Evolutionary conservation across 1,140 invertebrate genomes (phyloP).

Genomic region (Drosophila oshimai): DNA sequence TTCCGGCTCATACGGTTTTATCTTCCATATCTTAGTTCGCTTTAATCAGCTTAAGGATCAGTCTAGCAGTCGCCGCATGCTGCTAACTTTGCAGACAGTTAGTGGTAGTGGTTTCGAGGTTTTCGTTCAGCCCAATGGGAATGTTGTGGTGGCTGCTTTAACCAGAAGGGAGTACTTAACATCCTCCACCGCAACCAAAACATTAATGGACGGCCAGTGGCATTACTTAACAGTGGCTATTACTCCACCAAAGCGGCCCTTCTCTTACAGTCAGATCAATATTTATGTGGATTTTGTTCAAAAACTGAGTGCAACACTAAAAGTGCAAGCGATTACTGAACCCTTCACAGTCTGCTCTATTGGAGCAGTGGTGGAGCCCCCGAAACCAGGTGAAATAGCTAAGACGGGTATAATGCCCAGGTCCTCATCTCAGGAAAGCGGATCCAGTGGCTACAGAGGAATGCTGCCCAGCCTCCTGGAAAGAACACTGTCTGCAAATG

Average conservation of each 20-base stretch:
- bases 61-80: slow-evolving; percentile 54
- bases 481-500: slow-evolving; percentile 73
- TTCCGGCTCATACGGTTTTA: slow-evolving; percentile 85
- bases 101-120: slow-evolving; percentile 85
- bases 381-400: slow-evolving; percentile 29
- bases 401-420: slow-evolving; percentile 42
- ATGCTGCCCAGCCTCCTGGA: slow-evolving; percentile 81
- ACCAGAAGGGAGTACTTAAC: slow-evolving; percentile 85
- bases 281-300: slow-evolving; percentile 86
- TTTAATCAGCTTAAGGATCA: slow-evolving; percentile 81
- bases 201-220: slow-evolving; percentile 85
- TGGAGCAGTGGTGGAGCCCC: slow-evolving; percentile 77
- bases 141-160: slow-evolving; percentile 84
- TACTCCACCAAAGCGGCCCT: slow-evolving; percentile 85
- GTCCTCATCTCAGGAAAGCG: slow-evolving; percentile 65
- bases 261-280: slow-evolving; percentile 85
- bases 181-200: slow-evolving; percentile 83
- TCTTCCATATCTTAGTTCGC: slow-evolving; percentile 85
- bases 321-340: slow-evolving; percentile 85
- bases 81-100: slow-evolving; percentile 84
- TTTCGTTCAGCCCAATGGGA: slow-evolving; percentile 85
- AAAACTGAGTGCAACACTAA: slow-evolving; percentile 84
- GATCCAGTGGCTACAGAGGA: slow-evolving; percentile 53
- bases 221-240: slow-evolving; percentile 86
- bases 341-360: slow-evolving; percentile 84